Evolutionary conservation across 1,140 invertebrate genomes (phyloP), one percentile per base, ranked within the genome.

Genomic region (Meloidogyne chitwoodi): DNA sequence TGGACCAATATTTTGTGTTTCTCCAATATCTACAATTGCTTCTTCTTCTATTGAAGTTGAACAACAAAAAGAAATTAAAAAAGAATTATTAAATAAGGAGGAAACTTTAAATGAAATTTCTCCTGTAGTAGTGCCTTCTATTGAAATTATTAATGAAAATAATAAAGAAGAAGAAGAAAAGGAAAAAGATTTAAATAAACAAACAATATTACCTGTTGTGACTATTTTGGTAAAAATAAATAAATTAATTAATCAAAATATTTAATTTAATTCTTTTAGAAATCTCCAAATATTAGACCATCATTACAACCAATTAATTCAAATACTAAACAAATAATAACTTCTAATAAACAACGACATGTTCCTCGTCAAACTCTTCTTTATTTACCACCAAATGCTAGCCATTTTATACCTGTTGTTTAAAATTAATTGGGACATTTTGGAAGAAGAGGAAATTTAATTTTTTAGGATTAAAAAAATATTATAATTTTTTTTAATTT

Each of bases 341-440:
- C 22, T 29, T 22, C 31, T 14, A 27, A 65, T 14, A 14, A 56
- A 22, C 68, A 70, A 63, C 68, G 68, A 27, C 68, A 81, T 68
- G 75, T 73, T 27, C 81, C 81, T 14, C 81, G 81, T 16, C 83
- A 84, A 44, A 78, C 77, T 27, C 74, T 83, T 44, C 80, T 83
- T 10, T 83, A 84, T 63, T 68, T 83, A 41, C 83, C 81, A 26
- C 79, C 67, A 11, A 82, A 82, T 56, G 61, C 77, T 24, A 77
- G 31, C 56, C 71, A 73, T 38, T 73, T 44, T 44, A 73, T 73
- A n/a, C 71, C 71, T 26, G 71, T 73, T 22, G 71, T 73, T 61
- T 73, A 64, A 72, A 29, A 19, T 19, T 12, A 34, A 16, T n/a
- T n/a, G n/a, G n/a, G n/a, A n/a, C n/a, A n/a, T n/a, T n/a, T n/a